Evolutionary conservation across 2,113 vertebrate species (phyloP).

Genomic region (Agapornis roseicollis): DNA sequence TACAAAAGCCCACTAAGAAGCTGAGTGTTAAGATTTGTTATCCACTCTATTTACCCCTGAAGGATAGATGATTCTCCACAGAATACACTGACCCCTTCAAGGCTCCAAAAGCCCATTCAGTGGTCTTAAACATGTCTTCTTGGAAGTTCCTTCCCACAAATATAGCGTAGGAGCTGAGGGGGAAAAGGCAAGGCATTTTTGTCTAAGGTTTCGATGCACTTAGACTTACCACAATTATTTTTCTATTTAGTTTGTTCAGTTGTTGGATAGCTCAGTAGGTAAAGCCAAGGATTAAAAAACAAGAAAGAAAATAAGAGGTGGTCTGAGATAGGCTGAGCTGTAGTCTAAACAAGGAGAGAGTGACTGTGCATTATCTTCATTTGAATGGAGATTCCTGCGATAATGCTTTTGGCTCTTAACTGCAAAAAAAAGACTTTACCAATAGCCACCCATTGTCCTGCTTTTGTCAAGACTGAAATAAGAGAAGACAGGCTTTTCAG

Average conservation of each 20-base stretch:
- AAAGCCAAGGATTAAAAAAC: constrained; percentile 79
- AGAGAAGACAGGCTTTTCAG: constrained; percentile 75
- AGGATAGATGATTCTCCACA: background rate
- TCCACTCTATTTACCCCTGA: background rate
- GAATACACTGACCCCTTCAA: constrained; percentile 27
- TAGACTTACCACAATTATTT: constrained; percentile 70
- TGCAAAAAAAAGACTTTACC: constrained; percentile 64
- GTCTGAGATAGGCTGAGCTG: constrained; percentile 68
- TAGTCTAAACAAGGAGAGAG: constrained; percentile 72
- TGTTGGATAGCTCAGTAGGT: constrained; percentile 63
- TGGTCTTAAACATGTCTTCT: constrained; percentile 32
- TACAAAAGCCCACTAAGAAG: background rate
- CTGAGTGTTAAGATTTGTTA: background rate
- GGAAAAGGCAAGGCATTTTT: constrained; percentile 69
- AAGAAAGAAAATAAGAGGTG: constrained; percentile 73
- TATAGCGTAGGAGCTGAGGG: constrained; percentile 43
- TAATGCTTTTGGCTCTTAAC: constrained; percentile 70
- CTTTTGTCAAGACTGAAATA: constrained; percentile 81
- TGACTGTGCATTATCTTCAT: constrained; percentile 74
- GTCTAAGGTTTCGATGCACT: constrained; percentile 71
- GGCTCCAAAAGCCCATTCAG: constrained; percentile 63
- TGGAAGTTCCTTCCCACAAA: constrained; percentile 66
- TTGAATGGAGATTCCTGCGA: constrained; percentile 78
- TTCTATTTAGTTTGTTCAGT: constrained; percentile 74
- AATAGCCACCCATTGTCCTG: constrained; percentile 80